Percentiles rank a stretch among this genome's conserved stretches.
phyloP scores from a whole-genome alignment of 2,113 vertebrate species.

The Equus przewalskii region DNA sequence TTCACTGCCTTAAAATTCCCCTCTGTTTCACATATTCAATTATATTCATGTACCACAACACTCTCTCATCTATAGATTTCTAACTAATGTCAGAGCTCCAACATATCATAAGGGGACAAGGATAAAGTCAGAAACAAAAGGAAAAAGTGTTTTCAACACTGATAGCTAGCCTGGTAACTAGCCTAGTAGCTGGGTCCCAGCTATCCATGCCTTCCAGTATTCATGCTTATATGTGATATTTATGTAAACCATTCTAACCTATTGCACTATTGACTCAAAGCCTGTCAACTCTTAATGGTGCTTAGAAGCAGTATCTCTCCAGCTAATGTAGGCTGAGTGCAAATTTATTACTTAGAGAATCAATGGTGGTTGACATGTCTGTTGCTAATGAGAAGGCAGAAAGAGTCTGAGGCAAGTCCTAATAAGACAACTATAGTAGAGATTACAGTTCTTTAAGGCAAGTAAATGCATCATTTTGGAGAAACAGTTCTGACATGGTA shows the following conservation, averaged over 20 bases:
- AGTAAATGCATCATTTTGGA: background rate
- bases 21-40: background rate
- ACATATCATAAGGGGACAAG: accelerated
- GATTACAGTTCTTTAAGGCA: background rate
- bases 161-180: background rate
- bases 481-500: background rate
- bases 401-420: background rate
- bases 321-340: background rate
- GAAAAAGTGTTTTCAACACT: background rate
- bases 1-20: background rate
- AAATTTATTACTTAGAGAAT: background rate
- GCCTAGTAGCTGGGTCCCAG: background rate
- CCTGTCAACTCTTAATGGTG: background rate
- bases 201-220: background rate
- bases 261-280: background rate
- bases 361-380: background rate
- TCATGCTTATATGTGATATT: background rate
- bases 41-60: background rate
- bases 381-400: background rate
- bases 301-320: background rate
- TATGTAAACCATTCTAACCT: background rate
- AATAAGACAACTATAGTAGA: background rate
- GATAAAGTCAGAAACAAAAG: background rate
- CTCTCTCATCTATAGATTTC: background rate
- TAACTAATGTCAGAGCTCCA: background rate